These are phyloP conservation scores for Anisognathus igniventris DNA, from an alignment of 2,797 vertebrate genomes.

Conservation along the genomic window DNA sequence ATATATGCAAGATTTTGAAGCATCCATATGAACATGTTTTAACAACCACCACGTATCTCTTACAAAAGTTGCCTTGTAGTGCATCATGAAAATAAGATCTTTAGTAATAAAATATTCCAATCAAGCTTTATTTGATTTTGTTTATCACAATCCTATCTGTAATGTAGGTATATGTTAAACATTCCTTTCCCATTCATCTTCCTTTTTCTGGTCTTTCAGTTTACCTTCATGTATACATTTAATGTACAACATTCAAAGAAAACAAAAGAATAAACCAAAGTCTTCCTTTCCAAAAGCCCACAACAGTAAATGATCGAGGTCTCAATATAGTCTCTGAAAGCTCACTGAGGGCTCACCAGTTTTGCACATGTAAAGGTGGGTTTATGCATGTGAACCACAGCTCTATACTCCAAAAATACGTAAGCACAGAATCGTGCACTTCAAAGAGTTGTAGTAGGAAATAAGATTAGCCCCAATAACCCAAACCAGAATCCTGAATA, in stretches of 20 bases:
- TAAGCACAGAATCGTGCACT: not conserved
- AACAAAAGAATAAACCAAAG: slow-evolving; percentile 45
- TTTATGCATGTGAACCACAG: slow-evolving; percentile 21
- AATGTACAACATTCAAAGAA: slow-evolving; percentile 44
- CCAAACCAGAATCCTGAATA: not conserved
- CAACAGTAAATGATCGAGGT: slow-evolving; percentile 21
- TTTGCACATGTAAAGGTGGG: not conserved
- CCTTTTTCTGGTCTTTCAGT: slow-evolving; percentile 25
- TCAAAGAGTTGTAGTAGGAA: not conserved
- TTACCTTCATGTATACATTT: slow-evolving; percentile 16
- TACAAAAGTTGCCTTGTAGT: slow-evolving; percentile 49
- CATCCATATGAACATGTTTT: slow-evolving; percentile 50
- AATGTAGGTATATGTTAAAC: slow-evolving; percentile 30
- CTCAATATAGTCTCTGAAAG: not conserved
- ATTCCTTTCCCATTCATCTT: slow-evolving; percentile 47
- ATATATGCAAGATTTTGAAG: slow-evolving; percentile 46
- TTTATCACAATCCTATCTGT: slow-evolving; percentile 50
- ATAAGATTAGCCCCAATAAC: not conserved
- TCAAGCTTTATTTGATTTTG: slow-evolving; percentile 56
- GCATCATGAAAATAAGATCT: slow-evolving; percentile 41
- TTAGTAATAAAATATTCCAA: slow-evolving; percentile 54
- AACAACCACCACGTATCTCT: slow-evolving; percentile 45
- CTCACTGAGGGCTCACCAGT: not conserved
- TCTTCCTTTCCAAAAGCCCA: slow-evolving; percentile 41
- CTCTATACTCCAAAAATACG: not conserved